Percentiles rank a stretch among this genome's conserved stretches.
These are phyloP conservation scores for Thysanoteuthis rhombus DNA, from an alignment of 2,888 invertebrate species.

Conservation along the genomic window DNA sequence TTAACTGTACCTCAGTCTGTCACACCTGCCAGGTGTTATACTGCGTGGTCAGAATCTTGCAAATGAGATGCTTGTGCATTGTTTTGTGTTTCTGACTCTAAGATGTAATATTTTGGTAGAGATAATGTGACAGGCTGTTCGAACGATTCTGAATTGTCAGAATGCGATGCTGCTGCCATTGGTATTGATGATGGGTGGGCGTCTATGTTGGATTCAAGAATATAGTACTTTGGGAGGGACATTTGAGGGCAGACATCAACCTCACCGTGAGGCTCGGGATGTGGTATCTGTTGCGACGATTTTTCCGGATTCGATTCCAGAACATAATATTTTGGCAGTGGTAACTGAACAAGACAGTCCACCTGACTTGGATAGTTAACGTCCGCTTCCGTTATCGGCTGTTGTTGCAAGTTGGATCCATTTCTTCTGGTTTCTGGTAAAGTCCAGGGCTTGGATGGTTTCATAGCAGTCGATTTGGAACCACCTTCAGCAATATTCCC, in stretches of 20 bases:
- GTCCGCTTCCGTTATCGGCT: neutral
- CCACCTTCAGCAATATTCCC: neutral
- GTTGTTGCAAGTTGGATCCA: neutral
- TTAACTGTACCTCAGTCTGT: neutral
- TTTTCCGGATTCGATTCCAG: neutral
- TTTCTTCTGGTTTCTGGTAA: neutral
- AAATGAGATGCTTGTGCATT: neutral
- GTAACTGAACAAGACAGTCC: neutral
- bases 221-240: neutral
- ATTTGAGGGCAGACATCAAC: neutral
- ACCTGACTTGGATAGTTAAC: neutral
- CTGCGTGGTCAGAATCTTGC: neutral
- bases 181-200: neutral
- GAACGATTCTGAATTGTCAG: neutral
- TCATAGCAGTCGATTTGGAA: neutral
- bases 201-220: neutral
- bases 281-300: neutral
- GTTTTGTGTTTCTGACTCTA: neutral
- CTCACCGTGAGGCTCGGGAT: neutral
- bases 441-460: neutral
- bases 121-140: neutral
- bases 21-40: neutral
- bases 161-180: neutral
- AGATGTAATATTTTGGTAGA: constrained; percentile 12
- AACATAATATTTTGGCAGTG: neutral